These are phyloP conservation scores for Mantis religiosa DNA, from an alignment of 2,888 invertebrate species.

Conservation along the genomic window DNA sequence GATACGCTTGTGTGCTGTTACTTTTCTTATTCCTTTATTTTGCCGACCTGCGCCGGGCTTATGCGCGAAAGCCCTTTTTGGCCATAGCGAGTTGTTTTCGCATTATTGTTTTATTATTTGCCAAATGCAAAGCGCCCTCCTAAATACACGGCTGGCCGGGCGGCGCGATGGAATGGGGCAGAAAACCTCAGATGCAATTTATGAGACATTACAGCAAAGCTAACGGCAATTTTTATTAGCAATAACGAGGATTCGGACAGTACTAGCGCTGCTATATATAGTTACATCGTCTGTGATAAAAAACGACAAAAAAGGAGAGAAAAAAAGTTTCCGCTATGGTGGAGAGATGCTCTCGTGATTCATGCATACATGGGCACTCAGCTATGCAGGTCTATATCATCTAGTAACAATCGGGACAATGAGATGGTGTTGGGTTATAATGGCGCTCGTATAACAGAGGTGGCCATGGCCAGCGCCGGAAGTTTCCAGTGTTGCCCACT, in stretches of 20 bases:
- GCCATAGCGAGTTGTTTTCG: background rate
- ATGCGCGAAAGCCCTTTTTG: background rate
- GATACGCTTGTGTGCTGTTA: background rate
- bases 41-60: background rate
- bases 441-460: slow-evolving; percentile 20
- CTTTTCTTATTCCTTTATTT: background rate
- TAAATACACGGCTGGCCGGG: background rate
- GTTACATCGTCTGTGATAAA: background rate
- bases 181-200: slow-evolving; percentile 16
- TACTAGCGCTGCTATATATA: background rate
- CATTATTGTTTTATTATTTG: background rate
- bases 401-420: slow-evolving; percentile 26
- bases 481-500: slow-evolving; percentile 18
- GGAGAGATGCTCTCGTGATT: slow-evolving; percentile 10
- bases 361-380: slow-evolving; percentile 5
- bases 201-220: slow-evolving; percentile 26
- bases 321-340: slow-evolving; percentile 14
- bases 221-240: slow-evolving; percentile 28
- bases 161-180: background rate
- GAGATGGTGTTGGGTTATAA: slow-evolving; percentile 22
- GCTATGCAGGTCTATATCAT: slow-evolving; percentile 15
- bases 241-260: slow-evolving; percentile 26
- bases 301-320: background rate
- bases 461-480: slow-evolving; percentile 17
- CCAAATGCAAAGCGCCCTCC: background rate